Evolutionary conservation across 2,113 vertebrate species (phyloP), one percentile per base, ranked within the genome.

Genomic region (Myrmecophaga tridactyla): DNA sequence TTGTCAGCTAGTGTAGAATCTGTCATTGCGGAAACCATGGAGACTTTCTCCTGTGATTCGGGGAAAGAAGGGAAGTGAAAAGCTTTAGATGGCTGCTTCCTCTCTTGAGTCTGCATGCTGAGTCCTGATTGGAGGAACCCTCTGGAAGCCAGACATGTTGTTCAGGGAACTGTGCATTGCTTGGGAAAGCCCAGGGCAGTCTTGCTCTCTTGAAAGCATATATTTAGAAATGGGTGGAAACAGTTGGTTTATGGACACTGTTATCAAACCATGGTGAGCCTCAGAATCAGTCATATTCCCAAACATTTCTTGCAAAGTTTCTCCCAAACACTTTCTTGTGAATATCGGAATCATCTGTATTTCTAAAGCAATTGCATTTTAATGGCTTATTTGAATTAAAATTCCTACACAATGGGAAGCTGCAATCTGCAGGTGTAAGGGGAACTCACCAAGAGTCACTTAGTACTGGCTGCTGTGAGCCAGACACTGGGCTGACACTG

Each of bases 1-100:
- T 36, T 56, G 25, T 53, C 17, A 20, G 36, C 41, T 29, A 0
- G 34, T 7, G 36, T 53, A 11, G 43, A 62, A 58, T 58, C 84
- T 82, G 46, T 94, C 95, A 10, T 90, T 82, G 85, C 77, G 67
- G 80, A 89, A 48, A 92, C 72, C 77, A 29, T 58, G 60, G 86
- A 90, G 60, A 18, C 11, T 90, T 96, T 95, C 92, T 94, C 84
- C 94, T 41, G 39, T 94, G 36, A 8, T 72, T 58, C 94, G 93
- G 78, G 67, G 60, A 75, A 87, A 89, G 90, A 95, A 90, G 43
- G 48, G 56, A 73, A 43, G 20, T 4, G 27, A 36, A 29, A 67
- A 0, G 18, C 41, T 86, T 41, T 36, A 27, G 63, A 12, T 70
- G 82, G 56, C n/a, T 10, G 36, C 27, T 11, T 11, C 6, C 34